Conservation (phyloP, 2,113 vertebrate genomes). For the Archilochus colubris region DNA sequence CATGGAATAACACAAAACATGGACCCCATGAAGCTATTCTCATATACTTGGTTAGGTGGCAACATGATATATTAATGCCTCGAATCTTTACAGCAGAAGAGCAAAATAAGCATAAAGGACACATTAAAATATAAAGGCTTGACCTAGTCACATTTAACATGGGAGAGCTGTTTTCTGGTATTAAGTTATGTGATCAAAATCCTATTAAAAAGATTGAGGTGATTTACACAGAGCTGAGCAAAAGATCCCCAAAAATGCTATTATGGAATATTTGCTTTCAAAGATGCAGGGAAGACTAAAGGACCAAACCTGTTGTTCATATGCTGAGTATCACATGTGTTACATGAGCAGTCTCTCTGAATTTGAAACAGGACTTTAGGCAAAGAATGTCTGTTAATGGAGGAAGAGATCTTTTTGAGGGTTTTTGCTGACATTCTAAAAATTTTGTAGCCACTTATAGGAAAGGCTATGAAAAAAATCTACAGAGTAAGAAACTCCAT, state of each 20-base stretch:
- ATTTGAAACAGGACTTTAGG: background rate
- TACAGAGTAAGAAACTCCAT: background rate
- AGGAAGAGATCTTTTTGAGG: background rate
- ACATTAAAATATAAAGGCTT: conserved; percentile 52
- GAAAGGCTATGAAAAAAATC: background rate
- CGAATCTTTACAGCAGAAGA: conserved; percentile 1
- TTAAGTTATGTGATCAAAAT: conserved; percentile 30
- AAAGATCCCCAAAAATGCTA: background rate
- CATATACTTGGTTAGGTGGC: background rate
- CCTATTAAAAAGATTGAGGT: background rate
- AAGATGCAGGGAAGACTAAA: background rate
- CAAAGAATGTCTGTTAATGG: background rate
- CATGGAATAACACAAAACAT: background rate
- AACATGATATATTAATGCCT: conserved; percentile 24
- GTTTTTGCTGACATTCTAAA: background rate
- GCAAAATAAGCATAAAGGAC: conserved; percentile 30
- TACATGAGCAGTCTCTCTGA: background rate
- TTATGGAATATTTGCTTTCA: conserved; percentile 13
- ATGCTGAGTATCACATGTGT: background rate
- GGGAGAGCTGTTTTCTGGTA: background rate
- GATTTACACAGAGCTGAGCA: background rate
- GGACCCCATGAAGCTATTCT: background rate
- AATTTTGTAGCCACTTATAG: background rate
- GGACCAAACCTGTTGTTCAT: background rate
- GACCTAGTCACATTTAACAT: background rate